Evolutionary conservation across 2,113 vertebrate species (phyloP), one percentile per base, ranked within the genome.

Genomic region (Phalacrocorax aristotelis): DNA sequence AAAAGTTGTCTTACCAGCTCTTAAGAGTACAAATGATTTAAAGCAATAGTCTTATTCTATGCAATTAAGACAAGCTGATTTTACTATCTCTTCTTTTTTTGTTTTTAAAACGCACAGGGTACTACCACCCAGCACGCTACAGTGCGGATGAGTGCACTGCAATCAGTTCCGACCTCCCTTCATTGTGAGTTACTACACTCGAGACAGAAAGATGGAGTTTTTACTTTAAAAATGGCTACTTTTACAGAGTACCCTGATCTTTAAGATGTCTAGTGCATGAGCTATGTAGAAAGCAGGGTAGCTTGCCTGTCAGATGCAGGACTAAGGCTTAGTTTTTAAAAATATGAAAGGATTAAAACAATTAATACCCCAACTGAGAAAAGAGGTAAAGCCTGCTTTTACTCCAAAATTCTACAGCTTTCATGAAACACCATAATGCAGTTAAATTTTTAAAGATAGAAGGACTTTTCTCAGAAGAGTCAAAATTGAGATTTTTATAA

Each of bases 161-260:
- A 62, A 42, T 34, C 40, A 64, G 8, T 12, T 72, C 32, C 5
- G 4, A 17, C 44, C 8, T 42, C 75, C 62, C 62, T 38, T 66
- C 10, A 1, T 0, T 13, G 1, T 9, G 25, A 82, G 10, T 13
- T 71, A 77, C 15, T 13, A 38, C 10, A 58, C 27, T 4, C 29
- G 14, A 69, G 44, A 70, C 15, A 70, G 52, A 72, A 38, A 42
- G 9, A 58, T 0, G 15, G 15, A 69, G 10, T 4, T 62, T 60
- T 60, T 18, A 21, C 26, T 72, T 7, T 16, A 48, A 49, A 84
- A 38, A 1, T 5, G 58, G 30, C 25, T 23, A 16, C 40, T 77
- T 5, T 15, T 66, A 69, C 34, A 5, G 38, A 55, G 52, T 7
- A 49, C 10, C 20, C 42, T 49, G 32, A 74, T 55, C 46, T 84